Base-by-base conservation (phyloP, 2,797 vertebrate genomes). In the Strix occidentalis region DNA sequence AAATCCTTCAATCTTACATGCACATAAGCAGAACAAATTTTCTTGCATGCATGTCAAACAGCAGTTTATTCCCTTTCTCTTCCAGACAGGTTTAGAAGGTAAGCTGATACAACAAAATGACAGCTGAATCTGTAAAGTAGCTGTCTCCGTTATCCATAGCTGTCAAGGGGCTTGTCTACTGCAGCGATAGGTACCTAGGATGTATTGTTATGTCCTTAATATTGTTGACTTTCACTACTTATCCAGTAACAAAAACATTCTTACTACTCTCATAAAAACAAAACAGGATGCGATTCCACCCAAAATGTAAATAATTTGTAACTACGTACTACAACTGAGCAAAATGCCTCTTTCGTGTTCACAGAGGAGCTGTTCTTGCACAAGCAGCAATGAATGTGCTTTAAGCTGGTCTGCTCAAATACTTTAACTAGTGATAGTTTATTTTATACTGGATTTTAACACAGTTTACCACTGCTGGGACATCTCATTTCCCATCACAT, bases 51-150 rank as follows among this genome's bases (percentile, higher is more conserved):
- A 76, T 70, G 57, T 95, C 95, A 91, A 97, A 86, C 28, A 93
- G 85, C n/a, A 71, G 78, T 89, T 91, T 95, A 89, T 75, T 96
- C 58, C 37, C 51, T 91, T 92, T 90, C 61, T 95, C 71, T 84
- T 90, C 37, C 85, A 93, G 79, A 57, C 83, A 94, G 64, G 66
- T 93, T 95, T 96, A 83, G 89, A 95, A 96, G 66, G 88, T 70
- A 93, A 96, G 57, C 72, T 92, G 82, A 57, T 93, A 71, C 50
- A 93, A 91, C 61, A 88, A 93, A 95, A 90, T 69, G 89, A 95
- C 72, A 95, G 72, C 54, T 28, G 11, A 58, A 71, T 84, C 84
- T 81, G 25, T 90, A 66, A 90, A 48, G 4, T 83, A 70, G 89
- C 58, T 75, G 18, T 76, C 61, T 54, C 78, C 3, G 2, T 68